Base-by-base conservation (phyloP, 2,888 invertebrate genomes). In the Steromphala cineraria region DNA sequence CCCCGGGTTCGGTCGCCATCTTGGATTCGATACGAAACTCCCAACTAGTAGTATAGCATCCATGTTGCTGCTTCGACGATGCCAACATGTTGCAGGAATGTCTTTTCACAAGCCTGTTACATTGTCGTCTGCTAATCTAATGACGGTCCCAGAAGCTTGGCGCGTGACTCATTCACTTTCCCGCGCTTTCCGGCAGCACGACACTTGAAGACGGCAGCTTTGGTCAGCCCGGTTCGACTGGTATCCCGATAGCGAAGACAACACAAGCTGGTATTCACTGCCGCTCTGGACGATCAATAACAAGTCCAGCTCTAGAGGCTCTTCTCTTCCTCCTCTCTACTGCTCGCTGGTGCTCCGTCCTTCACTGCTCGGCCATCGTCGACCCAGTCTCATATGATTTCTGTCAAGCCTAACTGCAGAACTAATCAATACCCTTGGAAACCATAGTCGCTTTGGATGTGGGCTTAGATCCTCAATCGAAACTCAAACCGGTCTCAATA, bases 51-150 rank as follows among this genome's bases (percentile, higher is more conserved):
- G 56, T 21, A 56, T n/a, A 36, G 36, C 71, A 15, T 71, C 71
- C 71, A 71, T 71, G 36, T 71, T 71, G 19, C 36, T 19, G 36
- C 40, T n/a, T 24, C 36, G 31, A 31, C 36, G 71, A 8, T 31
- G 71, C 36, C 31, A 31, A 19, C 71, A 71, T 71, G 19, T 71
- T 36, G 31, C 13, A 36, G 71, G 36, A 71, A 40, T 31, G 71
- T 40, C 36, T 71, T 40, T 71, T 71, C 71, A 40, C 71, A 28
- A 62, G 28, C 28, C 71, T 2, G 28, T 71, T 40, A 71, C 71
- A 71, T 71, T 71, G 71, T 71, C 71, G 71, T 71, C 71, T 71
- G 71, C 71, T 71, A 71, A 40, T 71, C 71, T 71, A 71, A 71
- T 71, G 71, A 71, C 71, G 71, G 71, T 71, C 55, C 76, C 55